Conservation (phyloP, 2,113 vertebrate species). For the Condylura cristata region DNA sequence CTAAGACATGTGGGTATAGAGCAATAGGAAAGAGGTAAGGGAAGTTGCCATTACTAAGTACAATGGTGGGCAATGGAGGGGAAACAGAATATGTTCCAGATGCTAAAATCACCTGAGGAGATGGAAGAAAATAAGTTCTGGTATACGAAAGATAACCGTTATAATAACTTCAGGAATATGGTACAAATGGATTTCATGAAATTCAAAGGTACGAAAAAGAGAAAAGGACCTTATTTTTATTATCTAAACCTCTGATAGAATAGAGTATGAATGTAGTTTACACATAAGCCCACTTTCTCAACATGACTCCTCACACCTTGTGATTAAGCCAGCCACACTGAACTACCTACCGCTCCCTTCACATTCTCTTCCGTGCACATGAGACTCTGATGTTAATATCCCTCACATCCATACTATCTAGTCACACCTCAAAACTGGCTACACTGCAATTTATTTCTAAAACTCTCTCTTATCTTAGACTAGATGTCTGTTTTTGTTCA, state of each 20-base stretch:
- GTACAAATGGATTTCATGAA: constrained; percentile 59
- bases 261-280: constrained; percentile 30
- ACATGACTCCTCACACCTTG: neutral
- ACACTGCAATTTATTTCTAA: neutral
- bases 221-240: constrained; percentile 16
- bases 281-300: neutral
- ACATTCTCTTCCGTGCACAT: neutral
- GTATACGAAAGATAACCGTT: constrained; percentile 33
- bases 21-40: neutral
- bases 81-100: constrained; percentile 55
- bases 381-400: neutral
- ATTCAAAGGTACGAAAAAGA: constrained; percentile 47
- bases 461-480: neutral
- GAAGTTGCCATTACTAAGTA: neutral
- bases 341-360: neutral
- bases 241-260: constrained; percentile 36
- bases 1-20: neutral
- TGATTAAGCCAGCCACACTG: neutral
- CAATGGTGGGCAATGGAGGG: neutral
- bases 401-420: neutral
- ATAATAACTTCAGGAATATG: constrained; percentile 34
- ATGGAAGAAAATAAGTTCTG: constrained; percentile 65
- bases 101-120: constrained; percentile 63
- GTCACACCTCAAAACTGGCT: neutral
- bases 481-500: neutral